Evolutionary conservation across 1,140 invertebrate genomes (phyloP), one percentile per base, ranked within the genome.

Genomic region (Probaryconus sp.): DNA sequence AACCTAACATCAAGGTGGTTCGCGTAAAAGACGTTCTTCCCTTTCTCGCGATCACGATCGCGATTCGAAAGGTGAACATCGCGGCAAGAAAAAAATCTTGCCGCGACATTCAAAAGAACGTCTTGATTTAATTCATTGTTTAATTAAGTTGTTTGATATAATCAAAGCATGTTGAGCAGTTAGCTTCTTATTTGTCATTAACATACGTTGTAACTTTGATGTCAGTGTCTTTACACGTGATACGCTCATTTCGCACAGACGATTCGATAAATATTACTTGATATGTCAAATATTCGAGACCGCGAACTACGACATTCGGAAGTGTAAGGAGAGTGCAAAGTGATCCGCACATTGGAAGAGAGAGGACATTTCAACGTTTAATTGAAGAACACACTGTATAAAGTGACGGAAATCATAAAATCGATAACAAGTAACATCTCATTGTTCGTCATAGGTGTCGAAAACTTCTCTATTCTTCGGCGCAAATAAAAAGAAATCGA

Each of bases 361-460:
- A 33, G 51, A 17, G 31, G 9, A 26, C 24, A 48, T 50, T 48
- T 67, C 43, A 56, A 31, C 51, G 28, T 67, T 58, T 67, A 68
- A 68, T 67, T 67, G 58, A 68, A 51, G 43, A 56, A 68, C 51
- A 42, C 42, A 40, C 17, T 50, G 35, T 31, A 33, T 51, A 38
- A 60, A 51, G 47, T 28, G 16, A 43, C 37, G 40, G 48, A 60
- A 61, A 61, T 69, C 45, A 47, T 48, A 51, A 33, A 55, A 69
- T 60, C 45, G 37, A 69, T 69, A 53, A 10, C 37, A 51, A 50
- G 60, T 51, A 45, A 26, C 42, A 37, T 56, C 31, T 6, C 13
- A 69, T 60, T 51, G 24, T 37, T 60, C 21, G 30, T 11, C 1
- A 26, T 42, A 20, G 24, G 18, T 30, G 37, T 45, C 53, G 18